A percentile compares a stretch with the other conserved stretches of the same genome.
Evolutionary conservation across 2,113 vertebrate species (phyloP).

Genomic region (Chloroceryle aenea): DNA sequence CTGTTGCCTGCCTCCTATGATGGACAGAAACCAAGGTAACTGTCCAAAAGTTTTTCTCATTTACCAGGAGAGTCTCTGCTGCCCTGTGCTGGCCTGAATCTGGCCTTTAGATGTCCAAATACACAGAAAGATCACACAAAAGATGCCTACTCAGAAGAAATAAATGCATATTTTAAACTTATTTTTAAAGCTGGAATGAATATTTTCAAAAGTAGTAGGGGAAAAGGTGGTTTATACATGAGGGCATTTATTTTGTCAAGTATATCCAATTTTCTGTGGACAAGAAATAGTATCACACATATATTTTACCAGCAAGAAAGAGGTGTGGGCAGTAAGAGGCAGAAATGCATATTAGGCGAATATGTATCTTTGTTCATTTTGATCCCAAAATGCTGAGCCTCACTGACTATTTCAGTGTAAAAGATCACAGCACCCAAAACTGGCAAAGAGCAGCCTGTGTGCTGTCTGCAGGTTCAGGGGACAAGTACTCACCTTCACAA

Average conservation of each 20-base stretch:
- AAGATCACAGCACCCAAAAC: not conserved
- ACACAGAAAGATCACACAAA: not conserved
- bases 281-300: not conserved
- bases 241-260: not conserved
- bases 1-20: not conserved
- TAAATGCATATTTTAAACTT: not conserved
- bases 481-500: slow-evolving; percentile 9
- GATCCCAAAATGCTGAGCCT: not conserved
- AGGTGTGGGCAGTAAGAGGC: not conserved
- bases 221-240: not conserved
- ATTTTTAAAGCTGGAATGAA: not conserved
- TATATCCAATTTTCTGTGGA: not conserved
- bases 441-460: not conserved
- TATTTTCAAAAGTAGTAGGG: not conserved
- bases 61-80: not conserved
- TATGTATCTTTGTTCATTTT: not conserved
- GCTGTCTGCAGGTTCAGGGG: not conserved
- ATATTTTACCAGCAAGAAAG: not conserved
- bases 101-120: not conserved
- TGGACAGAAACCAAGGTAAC: not conserved
- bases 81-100: not conserved
- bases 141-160: not conserved
- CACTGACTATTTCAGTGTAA: not conserved
- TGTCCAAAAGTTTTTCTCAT: not conserved
- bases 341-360: not conserved